Percentiles rank a stretch among this genome's conserved stretches.
These are phyloP conservation scores for Meandrina meandrites DNA, from an alignment of 92 coral and sea anemone genomes.

Conservation along the genomic window DNA sequence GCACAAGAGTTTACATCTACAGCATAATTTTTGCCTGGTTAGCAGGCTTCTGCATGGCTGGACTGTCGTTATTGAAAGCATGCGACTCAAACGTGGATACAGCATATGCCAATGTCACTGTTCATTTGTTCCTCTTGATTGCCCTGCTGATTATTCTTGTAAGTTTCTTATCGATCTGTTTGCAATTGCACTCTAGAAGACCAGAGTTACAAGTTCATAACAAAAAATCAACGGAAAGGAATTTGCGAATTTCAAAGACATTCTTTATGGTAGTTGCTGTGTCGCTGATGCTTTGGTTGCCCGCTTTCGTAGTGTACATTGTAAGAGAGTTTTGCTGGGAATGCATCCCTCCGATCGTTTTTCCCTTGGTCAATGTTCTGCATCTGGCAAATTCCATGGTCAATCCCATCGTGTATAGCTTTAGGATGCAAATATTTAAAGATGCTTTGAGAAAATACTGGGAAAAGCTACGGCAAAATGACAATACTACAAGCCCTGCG, in stretches of 20 bases:
- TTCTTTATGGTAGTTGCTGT: no score
- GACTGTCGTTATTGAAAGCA: neutral
- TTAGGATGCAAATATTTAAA: constrained; percentile 18
- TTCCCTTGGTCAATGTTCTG: neutral
- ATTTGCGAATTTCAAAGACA: constrained; percentile 12
- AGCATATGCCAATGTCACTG: neutral
- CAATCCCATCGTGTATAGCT: constrained; percentile 25
- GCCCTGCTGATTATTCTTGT: neutral
- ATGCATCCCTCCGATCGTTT: neutral
- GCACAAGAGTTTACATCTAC: neutral
- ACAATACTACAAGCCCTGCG: no score
- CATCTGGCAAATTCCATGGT: constrained; percentile 28
- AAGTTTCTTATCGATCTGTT: neutral
- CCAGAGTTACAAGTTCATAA: neutral
- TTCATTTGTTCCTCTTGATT: neutral
- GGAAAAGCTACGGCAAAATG: neutral
- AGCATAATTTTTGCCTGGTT: neutral
- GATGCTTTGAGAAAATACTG: neutral
- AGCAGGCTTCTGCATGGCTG: neutral
- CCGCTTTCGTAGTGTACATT: neutral
- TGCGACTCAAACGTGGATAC: neutral
- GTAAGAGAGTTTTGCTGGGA: neutral
- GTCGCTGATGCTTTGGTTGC: constrained; percentile 21
- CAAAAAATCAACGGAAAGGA: neutral
- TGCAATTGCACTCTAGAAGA: neutral